Base-by-base conservation (phyloP, 2,888 invertebrate species). In the Aspidiotus rigidus region DNA sequence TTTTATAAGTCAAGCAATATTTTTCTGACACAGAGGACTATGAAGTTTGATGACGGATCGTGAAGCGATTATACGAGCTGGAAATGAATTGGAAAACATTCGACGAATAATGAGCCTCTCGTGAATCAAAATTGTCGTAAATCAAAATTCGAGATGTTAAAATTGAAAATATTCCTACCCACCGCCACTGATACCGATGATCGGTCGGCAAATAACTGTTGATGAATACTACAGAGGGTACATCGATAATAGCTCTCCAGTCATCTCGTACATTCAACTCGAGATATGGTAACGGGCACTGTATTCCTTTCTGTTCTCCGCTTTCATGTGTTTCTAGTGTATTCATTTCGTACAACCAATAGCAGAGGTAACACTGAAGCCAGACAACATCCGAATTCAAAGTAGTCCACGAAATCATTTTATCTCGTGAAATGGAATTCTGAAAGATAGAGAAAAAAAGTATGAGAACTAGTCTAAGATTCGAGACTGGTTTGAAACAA, bases 101-200 rank as follows among this genome's bases (percentile, higher is more conserved):
- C 28, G 28, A 28, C n/a, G 5, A 28, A 28, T 28, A 28, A 28
- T 28, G 28, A 28, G 28, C 1, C 28, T 28, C n/a, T n/a, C n/a
- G n/a, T n/a, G n/a, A n/a, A n/a, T n/a, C n/a, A n/a, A n/a, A n/a
- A n/a, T n/a, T n/a, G n/a, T n/a, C n/a, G n/a, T n/a, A n/a, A n/a
- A n/a, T n/a, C n/a, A n/a, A n/a, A n/a, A n/a, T n/a, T n/a, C n/a
- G n/a, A n/a, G n/a, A n/a, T n/a, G n/a, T n/a, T n/a, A n/a, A n/a
- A n/a, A n/a, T n/a, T n/a, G n/a, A n/a, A n/a, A n/a, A n/a, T n/a
- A n/a, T 28, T 28, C 28, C 28, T 28, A 28, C 69, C 16, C 41
- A 69, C 74, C 92, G 81, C 94, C 94, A 95, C 77, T 89, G 86
- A 73, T 84, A 79, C 75, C 88, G 87, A 72, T 86, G 82, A 72